Percentiles rank a stretch among this genome's conserved stretches.
Conservation (phyloP, 1,140 invertebrate species). For the Brachionus asplanchnoidis region DNA sequence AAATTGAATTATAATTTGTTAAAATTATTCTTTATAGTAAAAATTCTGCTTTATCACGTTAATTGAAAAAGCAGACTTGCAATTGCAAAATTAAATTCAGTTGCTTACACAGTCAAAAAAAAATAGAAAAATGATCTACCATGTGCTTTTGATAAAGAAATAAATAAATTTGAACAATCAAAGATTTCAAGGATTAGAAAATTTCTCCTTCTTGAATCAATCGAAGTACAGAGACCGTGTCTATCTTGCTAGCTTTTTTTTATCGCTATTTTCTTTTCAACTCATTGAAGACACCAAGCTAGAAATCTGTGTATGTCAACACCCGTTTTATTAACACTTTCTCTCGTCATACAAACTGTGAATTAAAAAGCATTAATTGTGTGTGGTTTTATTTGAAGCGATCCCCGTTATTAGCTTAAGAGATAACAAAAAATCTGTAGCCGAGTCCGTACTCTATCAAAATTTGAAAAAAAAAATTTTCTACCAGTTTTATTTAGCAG, state of each 20-base stretch:
- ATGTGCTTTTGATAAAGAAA: slow-evolving; percentile 8
- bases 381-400: background rate
- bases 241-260: background rate
- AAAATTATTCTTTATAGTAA: background rate
- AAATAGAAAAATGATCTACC: background rate
- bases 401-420: slow-evolving; percentile 20
- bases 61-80: background rate
- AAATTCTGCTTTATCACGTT: background rate
- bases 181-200: slow-evolving; percentile 16
- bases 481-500: background rate
- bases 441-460: background rate
- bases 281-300: background rate
- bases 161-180: background rate
- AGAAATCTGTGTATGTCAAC: background rate
- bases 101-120: background rate
- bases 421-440: background rate
- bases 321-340: background rate
- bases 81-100: background rate
- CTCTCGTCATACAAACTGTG: background rate
- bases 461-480: background rate
- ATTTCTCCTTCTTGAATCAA: background rate
- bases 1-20: background rate
- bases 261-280: background rate
- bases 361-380: background rate
- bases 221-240: background rate